phyloP scores from a whole-genome alignment of 2,113 vertebrate genomes.

The Myotis brandtii region DNA sequence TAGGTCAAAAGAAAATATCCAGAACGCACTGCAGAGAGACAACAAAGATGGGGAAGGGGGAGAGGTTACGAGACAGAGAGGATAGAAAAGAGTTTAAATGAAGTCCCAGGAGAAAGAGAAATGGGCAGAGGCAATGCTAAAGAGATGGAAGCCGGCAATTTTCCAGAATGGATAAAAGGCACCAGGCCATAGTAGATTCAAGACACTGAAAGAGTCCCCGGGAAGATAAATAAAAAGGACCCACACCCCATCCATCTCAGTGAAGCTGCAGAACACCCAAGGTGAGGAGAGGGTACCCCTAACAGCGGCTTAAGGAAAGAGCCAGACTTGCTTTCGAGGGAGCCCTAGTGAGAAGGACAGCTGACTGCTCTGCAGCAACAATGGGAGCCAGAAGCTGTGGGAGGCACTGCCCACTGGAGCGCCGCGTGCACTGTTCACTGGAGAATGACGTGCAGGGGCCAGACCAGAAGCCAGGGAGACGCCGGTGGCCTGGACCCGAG shows the following conservation, averaged over 20 bases:
- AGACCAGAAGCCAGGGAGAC: background rate
- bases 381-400: background rate
- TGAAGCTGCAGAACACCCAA: background rate
- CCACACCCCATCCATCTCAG: background rate
- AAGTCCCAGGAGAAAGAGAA: no score
- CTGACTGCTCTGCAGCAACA: background rate
- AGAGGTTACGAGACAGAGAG: background rate
- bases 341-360: background rate
- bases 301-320: no score
- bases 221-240: background rate
- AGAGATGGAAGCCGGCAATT: background rate
- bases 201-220: background rate
- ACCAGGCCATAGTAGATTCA: background rate
- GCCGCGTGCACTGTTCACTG: background rate
- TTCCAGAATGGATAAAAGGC: background rate
- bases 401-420: rapidly evolving
- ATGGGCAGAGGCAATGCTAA: background rate
- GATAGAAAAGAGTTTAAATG: background rate
- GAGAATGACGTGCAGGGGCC: background rate
- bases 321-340: background rate
- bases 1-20: conserved; percentile 35
- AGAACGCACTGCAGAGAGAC: background rate
- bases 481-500: background rate
- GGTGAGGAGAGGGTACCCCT: background rate
- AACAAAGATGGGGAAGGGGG: background rate